These are phyloP conservation scores for Sebastiscus albofasciatus DNA, from an alignment of 2,797 vertebrate species.

Conservation along the genomic window DNA sequence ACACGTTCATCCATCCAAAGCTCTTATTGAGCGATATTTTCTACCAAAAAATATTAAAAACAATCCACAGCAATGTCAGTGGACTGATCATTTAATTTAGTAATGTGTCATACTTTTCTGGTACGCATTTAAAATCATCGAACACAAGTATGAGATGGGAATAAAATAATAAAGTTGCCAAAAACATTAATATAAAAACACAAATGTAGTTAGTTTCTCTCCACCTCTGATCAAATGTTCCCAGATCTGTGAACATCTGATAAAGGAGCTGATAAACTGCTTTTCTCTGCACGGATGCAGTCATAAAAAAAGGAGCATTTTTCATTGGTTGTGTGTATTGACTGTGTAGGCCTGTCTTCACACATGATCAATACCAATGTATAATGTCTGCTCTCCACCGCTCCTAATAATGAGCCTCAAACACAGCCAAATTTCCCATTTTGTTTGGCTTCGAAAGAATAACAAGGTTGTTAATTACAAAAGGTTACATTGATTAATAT, in stretches of 20 bases:
- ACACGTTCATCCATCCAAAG: background rate
- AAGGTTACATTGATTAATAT: slow-evolving; percentile 82
- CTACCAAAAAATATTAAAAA: background rate
- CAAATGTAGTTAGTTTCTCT: background rate
- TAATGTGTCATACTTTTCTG: background rate
- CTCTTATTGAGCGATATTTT: background rate
- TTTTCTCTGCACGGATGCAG: slow-evolving; percentile 57
- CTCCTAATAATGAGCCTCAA: slow-evolving; percentile 70
- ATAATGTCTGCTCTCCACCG: slow-evolving; percentile 58
- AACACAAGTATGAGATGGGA: background rate
- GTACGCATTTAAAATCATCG: background rate
- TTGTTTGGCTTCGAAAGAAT: slow-evolving; percentile 75
- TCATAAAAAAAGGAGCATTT: slow-evolving; percentile 55
- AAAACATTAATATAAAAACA: background rate
- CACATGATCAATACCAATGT: slow-evolving; percentile 76
- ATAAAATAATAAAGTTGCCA: background rate
- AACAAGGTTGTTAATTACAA: slow-evolving; percentile 80
- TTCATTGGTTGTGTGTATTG: slow-evolving; percentile 62
- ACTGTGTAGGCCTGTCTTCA: slow-evolving; percentile 59
- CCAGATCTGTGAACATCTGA: background rate
- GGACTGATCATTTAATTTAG: background rate
- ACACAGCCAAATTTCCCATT: slow-evolving; percentile 68
- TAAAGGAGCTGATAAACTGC: background rate
- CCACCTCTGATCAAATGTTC: slow-evolving; percentile 16
- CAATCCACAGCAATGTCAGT: background rate